Evolutionary conservation across 2,888 invertebrate species (phyloP), one percentile per base, ranked within the genome.

Genomic region (Prenolepis imparis): DNA sequence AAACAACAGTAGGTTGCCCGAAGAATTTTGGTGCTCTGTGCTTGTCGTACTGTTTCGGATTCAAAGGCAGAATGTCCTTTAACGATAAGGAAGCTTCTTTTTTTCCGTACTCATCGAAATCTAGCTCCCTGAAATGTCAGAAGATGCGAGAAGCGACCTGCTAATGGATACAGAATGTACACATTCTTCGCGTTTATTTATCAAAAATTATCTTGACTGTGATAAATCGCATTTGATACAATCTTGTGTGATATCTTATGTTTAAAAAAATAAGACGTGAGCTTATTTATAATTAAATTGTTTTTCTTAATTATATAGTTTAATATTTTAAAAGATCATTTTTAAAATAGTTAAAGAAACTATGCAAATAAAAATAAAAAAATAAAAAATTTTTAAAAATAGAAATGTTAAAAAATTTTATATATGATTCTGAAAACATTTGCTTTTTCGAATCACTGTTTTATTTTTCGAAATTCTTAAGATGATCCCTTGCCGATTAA

Each of bases 41-140:
- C 95, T 98, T 98, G 94, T 98, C 98, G 93, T 98, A 98, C 87
- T 97, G 97, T 95, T 98, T 98, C 55, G 97, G 97, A 92, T 97
- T 97, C 84, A 97, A 95, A 1, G 98, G 98, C 74, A 98, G 95
- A 91, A 98, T 98, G 94, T 98, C 98, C 64, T 97, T 96, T n/a
- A 98, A 95, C 18, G 98, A 98, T 84, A 98, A 95, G 90, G 97
- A 97, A 55, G 95, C 96, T 94, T 97, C 97, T 88, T 94, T 94
- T 74, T 94, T 92, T 28, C 93, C 93, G 83, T 94, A 94, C 77
- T 94, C 94, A 88, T 94, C 94, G 85, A 93, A 87, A 67, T 94
- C 94, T 90, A 93, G 91, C 90, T 94, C 94, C 89, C 94, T 94
- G 92, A 86, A 91, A 93, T 92, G 90, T 84, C 80, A 89, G 86